Percentiles rank a stretch among this genome's conserved stretches.
These are phyloP conservation scores for Iphiclides podalirius DNA, from an alignment of 2,888 invertebrate species.

Conservation along the genomic window DNA sequence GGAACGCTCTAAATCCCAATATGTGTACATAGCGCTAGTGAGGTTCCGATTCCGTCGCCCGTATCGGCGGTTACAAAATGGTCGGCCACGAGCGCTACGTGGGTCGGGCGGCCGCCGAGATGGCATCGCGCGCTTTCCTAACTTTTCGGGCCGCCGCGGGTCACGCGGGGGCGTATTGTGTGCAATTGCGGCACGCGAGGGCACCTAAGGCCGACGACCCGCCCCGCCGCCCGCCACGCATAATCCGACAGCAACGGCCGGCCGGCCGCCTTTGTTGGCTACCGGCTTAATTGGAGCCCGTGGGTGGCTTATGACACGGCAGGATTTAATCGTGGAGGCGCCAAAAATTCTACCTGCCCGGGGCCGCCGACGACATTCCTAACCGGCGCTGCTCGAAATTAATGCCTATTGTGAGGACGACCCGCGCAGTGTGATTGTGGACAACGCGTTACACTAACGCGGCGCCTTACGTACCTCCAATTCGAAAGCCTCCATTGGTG, in stretches of 20 bases:
- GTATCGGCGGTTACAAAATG: constrained; percentile 50
- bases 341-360: constrained; percentile 76
- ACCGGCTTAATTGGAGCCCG: constrained; percentile 74
- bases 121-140: constrained; percentile 74
- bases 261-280: constrained; percentile 73
- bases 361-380: constrained; percentile 69
- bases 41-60: neutral
- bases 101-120: constrained; percentile 47
- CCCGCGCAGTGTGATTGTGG: constrained; percentile 30
- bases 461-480: constrained; percentile 18
- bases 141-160: constrained; percentile 69
- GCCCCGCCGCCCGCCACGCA: constrained; percentile 49
- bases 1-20: neutral
- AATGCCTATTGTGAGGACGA: constrained; percentile 62
- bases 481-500: constrained; percentile 21
- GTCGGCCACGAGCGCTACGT: constrained; percentile 40
- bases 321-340: constrained; percentile 77
- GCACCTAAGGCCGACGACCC: constrained; percentile 72
- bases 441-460: constrained; percentile 20
- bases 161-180: constrained; percentile 70
- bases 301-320: constrained; percentile 78
- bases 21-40: neutral
- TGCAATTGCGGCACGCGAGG: constrained; percentile 75
- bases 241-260: constrained; percentile 74
- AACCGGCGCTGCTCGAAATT: constrained; percentile 69